phyloP scores from a whole-genome alignment of 1,140 invertebrate species.

The Pseudomyrmex concolor region DNA sequence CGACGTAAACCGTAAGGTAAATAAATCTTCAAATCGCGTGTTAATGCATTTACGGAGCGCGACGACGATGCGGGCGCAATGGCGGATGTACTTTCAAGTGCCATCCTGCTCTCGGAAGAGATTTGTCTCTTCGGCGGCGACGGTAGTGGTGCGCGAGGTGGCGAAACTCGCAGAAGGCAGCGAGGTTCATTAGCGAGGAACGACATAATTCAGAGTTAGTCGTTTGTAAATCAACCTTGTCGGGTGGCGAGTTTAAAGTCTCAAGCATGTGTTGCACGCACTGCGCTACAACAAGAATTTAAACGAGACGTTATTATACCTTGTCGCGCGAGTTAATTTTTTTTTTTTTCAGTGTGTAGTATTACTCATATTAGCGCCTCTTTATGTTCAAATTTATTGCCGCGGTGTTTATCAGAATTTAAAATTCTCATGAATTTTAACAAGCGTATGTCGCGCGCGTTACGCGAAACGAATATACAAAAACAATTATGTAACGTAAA shows the following conservation, averaged over 20 bases:
- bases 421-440: slow-evolving; percentile 31
- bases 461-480: too few species aligned
- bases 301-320: slow-evolving; percentile 25
- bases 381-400: slow-evolving; percentile 35
- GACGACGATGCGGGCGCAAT: not conserved
- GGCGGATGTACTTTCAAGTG: slow-evolving; percentile 30
- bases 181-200: slow-evolving; percentile 64
- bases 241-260: slow-evolving; percentile 26
- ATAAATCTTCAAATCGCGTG: slow-evolving; percentile 31
- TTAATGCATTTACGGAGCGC: slow-evolving; percentile 40
- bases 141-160: not conserved
- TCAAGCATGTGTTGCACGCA: slow-evolving; percentile 9
- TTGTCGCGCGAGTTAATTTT: slow-evolving; percentile 5
- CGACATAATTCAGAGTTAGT: slow-evolving; percentile 65
- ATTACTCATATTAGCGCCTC: not conserved
- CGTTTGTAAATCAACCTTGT: slow-evolving; percentile 62
- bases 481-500: slow-evolving; percentile 15
- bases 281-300: slow-evolving; percentile 7
- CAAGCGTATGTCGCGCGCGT: too few species aligned
- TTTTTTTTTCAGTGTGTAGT: not conserved
- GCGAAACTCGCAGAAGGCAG: slow-evolving; percentile 30
- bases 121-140: slow-evolving; percentile 40
- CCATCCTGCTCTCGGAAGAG: slow-evolving; percentile 37
- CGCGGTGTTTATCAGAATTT: not conserved
- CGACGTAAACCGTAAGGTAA: not conserved